phyloP scores from a whole-genome alignment of 2,113 vertebrate genomes.

The Epinephelus cyanopodus region DNA sequence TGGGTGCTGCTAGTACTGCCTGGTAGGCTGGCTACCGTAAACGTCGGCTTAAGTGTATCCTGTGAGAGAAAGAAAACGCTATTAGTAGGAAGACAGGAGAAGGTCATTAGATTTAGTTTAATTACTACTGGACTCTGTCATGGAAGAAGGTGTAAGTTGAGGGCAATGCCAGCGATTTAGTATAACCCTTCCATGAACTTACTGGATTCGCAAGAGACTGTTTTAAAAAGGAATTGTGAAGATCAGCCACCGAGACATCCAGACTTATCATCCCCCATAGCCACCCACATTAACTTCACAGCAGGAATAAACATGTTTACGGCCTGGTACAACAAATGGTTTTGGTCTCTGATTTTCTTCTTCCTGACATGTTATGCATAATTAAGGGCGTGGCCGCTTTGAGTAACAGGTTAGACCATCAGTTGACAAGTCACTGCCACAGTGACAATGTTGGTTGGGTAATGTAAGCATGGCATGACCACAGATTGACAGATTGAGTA shows the following conservation, averaged over 20 bases:
- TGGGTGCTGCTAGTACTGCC: conserved; percentile 90
- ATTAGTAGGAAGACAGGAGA: neutral
- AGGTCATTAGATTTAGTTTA: neutral
- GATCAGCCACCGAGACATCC: neutral
- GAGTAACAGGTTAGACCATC: too few species aligned
- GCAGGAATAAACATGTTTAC: too few species aligned
- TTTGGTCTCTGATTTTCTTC: too few species aligned
- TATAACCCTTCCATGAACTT: neutral
- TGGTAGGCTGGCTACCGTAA: conserved; percentile 95
- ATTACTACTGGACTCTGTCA: neutral
- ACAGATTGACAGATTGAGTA: too few species aligned
- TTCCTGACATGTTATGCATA: too few species aligned
- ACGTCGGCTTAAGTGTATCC: conserved; percentile 95
- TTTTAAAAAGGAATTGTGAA: neutral
- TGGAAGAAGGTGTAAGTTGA: neutral
- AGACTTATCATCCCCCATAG: too few species aligned
- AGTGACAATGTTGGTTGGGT: too few species aligned
- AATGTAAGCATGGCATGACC: too few species aligned
- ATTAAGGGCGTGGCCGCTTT: too few species aligned
- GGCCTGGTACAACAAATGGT: too few species aligned
- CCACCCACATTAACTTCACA: too few species aligned
- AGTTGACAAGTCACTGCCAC: too few species aligned
- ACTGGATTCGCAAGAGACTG: neutral
- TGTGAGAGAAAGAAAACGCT: conserved; percentile 64
- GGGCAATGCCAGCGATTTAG: neutral